Base-by-base conservation (phyloP, 2,113 vertebrate genomes). In the Passerina amoena region DNA sequence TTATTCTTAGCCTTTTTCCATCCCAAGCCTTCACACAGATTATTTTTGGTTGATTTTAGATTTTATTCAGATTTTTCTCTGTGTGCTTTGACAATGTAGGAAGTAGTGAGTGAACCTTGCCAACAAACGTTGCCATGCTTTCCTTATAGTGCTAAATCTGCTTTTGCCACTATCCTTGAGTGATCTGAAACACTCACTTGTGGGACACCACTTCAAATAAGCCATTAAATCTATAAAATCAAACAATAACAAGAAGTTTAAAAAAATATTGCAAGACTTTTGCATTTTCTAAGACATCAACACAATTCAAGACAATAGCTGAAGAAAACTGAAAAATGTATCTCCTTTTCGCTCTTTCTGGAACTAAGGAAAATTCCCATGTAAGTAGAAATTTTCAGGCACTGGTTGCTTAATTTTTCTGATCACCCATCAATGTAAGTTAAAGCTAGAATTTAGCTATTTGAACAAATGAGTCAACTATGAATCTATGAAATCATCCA, bases 81-180 rank as follows among this genome's bases (percentile, higher is more conserved):
- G 10, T 38, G 12, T 45, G 10, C 19, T 66, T 88, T 45, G 45
- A 45, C 20, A 51, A 28, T 44, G 14, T 28, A 25, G 9, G 4
- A n/a, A 66, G 11, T 12, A 66, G 10, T 17, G 19, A 45, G n/a
- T 33, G 7, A 66, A 51, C 37, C 12, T 51, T 73, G 38, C 8
- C 23, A 66, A 25, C 4, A 19, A 50, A 37, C 5, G 31, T 35
- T 37, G 27, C 19, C 1, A 0, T 0, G 0, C 31, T 50, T 56
- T 57, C 28, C 7, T 16, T 60, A 68, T 12, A 19, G 28, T 9
- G 0, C 12, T 33, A 57, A 37, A 65, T 27, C 12, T 20, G 8
- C 19, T 44, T 64, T 65, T 28, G 8, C 4, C 2, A 2, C 21
- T 28, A 33, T 13, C 31, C 28, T 51, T 50, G 37, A 65, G 37